These are phyloP conservation scores for Eupithecia inturbata DNA, from an alignment of 2,888 invertebrate genomes.

Conservation along the genomic window DNA sequence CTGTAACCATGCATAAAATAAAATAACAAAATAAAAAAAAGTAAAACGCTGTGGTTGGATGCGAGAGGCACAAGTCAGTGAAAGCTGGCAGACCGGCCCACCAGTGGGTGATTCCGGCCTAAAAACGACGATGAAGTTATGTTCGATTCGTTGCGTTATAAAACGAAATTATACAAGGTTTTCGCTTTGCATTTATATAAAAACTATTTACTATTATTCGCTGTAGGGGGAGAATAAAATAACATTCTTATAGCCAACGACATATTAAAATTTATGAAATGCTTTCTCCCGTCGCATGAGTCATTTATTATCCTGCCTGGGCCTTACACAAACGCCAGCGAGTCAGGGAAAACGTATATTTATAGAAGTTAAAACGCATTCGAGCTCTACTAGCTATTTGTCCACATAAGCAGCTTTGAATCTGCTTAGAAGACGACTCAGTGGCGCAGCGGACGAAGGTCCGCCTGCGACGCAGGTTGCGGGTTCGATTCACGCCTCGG, in stretches of 20 bases:
- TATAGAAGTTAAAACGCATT: constrained; percentile 73
- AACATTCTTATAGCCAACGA: constrained; percentile 42
- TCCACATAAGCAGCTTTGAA: constrained; percentile 24
- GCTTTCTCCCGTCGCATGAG: constrained; percentile 62
- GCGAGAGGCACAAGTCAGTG: neutral
- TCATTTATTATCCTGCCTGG: constrained; percentile 76
- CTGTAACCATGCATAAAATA: constrained; percentile 64
- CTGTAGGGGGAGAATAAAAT: neutral
- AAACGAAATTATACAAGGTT: neutral
- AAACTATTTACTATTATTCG: neutral
- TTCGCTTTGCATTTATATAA: neutral
- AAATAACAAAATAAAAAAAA: neutral
- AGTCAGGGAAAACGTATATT: constrained; percentile 77
- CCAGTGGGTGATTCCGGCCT: neutral
- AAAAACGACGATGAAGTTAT: neutral
- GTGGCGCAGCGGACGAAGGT: neutral
- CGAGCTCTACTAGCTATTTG: constrained; percentile 48
- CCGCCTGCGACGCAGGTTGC: too few species aligned
- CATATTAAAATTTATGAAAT: constrained; percentile 58
- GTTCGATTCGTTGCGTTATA: neutral
- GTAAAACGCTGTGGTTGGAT: neutral
- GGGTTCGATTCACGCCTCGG: too few species aligned
- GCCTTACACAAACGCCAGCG: constrained; percentile 61
- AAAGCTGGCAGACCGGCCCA: neutral
- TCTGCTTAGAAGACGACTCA: neutral